Evolutionary conservation across 2,797 vertebrate species (phyloP), one percentile per base, ranked within the genome.

Genomic region (Crypturellus tataupa): DNA sequence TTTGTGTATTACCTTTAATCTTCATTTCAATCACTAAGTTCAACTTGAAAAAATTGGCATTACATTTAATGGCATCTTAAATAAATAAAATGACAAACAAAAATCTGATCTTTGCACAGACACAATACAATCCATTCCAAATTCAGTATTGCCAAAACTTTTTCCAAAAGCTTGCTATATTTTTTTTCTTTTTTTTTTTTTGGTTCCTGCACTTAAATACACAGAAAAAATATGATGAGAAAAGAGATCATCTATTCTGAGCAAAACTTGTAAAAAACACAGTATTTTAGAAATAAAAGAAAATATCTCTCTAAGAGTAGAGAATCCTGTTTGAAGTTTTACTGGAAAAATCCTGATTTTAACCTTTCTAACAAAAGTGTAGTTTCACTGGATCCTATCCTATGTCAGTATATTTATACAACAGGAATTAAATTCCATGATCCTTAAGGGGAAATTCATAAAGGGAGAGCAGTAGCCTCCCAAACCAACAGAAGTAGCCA

Each of bases 1-100:
- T 37, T 75, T 25, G 79, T 82, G 39, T 76, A 80, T 40, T 72
- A 89, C 89, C 80, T 94, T 94, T 90, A 85, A 80, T 72, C 91
- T 96, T 97, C 91, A 95, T 94, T 94, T 96, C 91, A 90, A 47
- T 90, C 24, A 0, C 29, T 58, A 91, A 92, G 46, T 82, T 75
- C 83, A 92, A 90, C 69, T 81, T 93, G 51, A 91, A 90, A 88
- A 84, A 94, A 78, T 18, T 71, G 62, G 67, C 78, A 90, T 86
- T 63, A 95, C 65, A 85, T 90, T 94, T 87, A 94, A 93, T 80
- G 92, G 60, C 77, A 89, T 97, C 71, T 97, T 96, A 89, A 97
- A 97, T 93, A 97, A 97, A 96, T 81, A 95, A 94, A 97, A 94
- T 67, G 59, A 97, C 79, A 93, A 96, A 92, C 90, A 67, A 68